Evolutionary conservation across 2,888 invertebrate species (phyloP), one percentile per base, ranked within the genome.

Genomic region (Fragum fragum): DNA sequence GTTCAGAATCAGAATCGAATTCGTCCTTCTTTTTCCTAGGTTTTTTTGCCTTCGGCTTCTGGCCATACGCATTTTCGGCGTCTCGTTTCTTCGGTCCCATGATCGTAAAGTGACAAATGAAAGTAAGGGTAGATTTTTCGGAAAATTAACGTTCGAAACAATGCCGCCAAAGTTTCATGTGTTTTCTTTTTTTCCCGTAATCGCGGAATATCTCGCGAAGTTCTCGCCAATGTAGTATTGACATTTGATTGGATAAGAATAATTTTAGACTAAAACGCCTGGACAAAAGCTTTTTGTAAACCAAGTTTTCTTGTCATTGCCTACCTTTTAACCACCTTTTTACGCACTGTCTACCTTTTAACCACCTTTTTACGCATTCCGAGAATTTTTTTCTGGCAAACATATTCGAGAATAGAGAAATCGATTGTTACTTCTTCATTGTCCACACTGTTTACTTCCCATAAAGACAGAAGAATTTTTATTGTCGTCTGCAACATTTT

Each of bases 11-110:
- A 23, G 82, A 82, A 7, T 75, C 89, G 52, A 87, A 88, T 53
- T 89, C 87, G 42, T 88, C 85, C 68, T 89, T 87, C 87, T 90
- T 91, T 78, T 90, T 91, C 83, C 89, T 91, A 63, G 87, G 89
- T 69, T 89, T 81, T 69, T 89, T 92, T n/a, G 87, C 76, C 69
- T 87, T 87, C 9, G 87, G 84, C 59, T 90, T 89, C 52, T 86
- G 82, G 53, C 83, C 88, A 61, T 73, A 88, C 66, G 88, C 91
- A 53, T 88, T 86, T 55, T 85, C 88, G 61, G 87, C 76, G 70
- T 88, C 85, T 79, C 91, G 82, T 83, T 91, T 91, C 81, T 90
- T 92, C 39, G 92, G 91, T 73, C 92, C 91, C 90, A 91, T 91
- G 74, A 26, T 80, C 57, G 32, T 11, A 66, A 53, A 14, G 7